Evolutionary conservation across 2,888 invertebrate species (phyloP).

Genomic region (Drosophila prostipennis): DNA sequence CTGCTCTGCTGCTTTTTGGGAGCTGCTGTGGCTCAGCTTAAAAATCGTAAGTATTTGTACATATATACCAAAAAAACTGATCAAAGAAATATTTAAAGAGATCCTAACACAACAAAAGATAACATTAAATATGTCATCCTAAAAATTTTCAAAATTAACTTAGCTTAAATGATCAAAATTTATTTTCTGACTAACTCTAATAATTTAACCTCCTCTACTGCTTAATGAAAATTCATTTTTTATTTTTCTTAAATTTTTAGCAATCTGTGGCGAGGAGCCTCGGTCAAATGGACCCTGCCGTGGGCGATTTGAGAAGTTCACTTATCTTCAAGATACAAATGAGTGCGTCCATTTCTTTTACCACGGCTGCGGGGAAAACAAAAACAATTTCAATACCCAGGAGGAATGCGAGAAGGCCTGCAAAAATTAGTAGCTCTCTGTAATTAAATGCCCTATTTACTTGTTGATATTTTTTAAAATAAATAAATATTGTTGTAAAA

Average conservation of each 20-base stretch:
- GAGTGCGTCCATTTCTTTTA: slow-evolving; percentile 90
- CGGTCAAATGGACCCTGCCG: slow-evolving; percentile 30
- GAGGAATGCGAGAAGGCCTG: slow-evolving; percentile 87
- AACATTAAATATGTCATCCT: too few species aligned
- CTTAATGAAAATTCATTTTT: too few species aligned
- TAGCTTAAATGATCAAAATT: too few species aligned
- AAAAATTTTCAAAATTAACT: too few species aligned
- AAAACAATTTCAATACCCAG: slow-evolving; percentile 88
- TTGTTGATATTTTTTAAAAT: background rate
- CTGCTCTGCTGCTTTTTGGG: slow-evolving; percentile 53
- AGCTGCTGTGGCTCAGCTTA: slow-evolving; percentile 46
- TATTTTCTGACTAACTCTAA: too few species aligned
- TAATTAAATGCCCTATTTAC: background rate
- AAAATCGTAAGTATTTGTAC: slow-evolving; percentile 53
- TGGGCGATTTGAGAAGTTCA: slow-evolving; percentile 25
- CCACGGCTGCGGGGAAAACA: slow-evolving; percentile 90
- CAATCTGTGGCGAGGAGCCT: slow-evolving; percentile 57
- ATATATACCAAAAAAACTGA: background rate
- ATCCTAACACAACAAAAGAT: too few species aligned
- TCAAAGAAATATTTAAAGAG: too few species aligned
- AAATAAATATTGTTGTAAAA: background rate
- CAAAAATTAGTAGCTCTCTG: slow-evolving; percentile 41
- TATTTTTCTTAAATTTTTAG: slow-evolving; percentile 6
- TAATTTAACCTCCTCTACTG: slow-evolving; percentile 1
- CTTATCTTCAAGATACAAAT: slow-evolving; percentile 54